Base-by-base conservation (phyloP, 2,113 vertebrate genomes). In the Ifrita kowaldi region DNA sequence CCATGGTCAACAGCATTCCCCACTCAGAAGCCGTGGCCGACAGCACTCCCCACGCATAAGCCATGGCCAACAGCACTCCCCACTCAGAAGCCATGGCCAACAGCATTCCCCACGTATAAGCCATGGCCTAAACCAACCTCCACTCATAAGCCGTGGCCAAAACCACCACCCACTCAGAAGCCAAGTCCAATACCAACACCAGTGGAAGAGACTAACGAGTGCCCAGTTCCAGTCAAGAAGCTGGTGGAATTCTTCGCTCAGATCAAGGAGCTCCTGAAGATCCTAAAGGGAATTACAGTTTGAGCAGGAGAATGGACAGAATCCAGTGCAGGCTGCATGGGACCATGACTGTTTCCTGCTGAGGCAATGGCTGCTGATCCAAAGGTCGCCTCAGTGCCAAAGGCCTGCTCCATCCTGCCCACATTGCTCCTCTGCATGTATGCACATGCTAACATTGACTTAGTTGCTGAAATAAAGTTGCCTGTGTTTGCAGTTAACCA, bases 11-110 rank as follows among this genome's bases (percentile, higher is more conserved):
- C 3, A 10, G 0, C 49, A 10, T 1, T 5, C 0, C 13, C 46
- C 17, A 62, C 46, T 9, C 13, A 12, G 2, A 30, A 32, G 9
- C 67, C 27, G 11, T 49, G 23, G 44, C 32, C 65, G 4, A 68
- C 11, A 19, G 0, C 22, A 6, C 4, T 2, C 0, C 42, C 73
- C 5, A 4, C 71, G 7, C 33, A 13, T 0, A n/a, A 17, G 8
- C 71, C 55, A 8, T 49, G 44, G 56, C 9, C n/a, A 4, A 47
- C 11, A 13, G 1, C 14, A 9, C 10, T 2, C 0, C 35, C 20
- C 37, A 71, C 68, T 7, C 28, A 32, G 2, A 39, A 17, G 15
- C 62, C 50, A 12, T 46, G 33, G 62, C 12, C 41, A 1, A 55
- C 18, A 10, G 0, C 63, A 8, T 3, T 0, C 1, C 27, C 77